A percentile compares a stretch with the other conserved stretches of the same genome.
Evolutionary conservation across 2,113 vertebrate genomes (phyloP).

Genomic region (Prionailurus viverrinus): DNA sequence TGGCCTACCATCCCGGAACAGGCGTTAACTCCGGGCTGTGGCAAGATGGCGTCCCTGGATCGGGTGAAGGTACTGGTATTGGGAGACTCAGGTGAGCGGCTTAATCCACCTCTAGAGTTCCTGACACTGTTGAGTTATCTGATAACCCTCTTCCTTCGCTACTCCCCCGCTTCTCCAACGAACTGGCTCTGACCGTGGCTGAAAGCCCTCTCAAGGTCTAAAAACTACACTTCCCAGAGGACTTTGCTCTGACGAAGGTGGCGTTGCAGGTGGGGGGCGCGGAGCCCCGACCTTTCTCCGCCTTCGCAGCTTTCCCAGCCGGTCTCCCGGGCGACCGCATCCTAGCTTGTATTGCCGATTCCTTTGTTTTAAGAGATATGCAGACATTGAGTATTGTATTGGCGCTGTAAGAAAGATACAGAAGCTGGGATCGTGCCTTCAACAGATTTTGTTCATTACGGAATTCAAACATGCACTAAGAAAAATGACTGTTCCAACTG

Average conservation of each 20-base stretch:
- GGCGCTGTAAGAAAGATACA: not conserved
- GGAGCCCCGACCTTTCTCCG: not conserved
- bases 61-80: slow-evolving; percentile 97
- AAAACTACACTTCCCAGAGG: slow-evolving; percentile 81
- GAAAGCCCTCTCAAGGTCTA: not conserved
- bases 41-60: slow-evolving; percentile 96
- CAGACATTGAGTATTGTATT: not conserved
- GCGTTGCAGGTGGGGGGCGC: not conserved
- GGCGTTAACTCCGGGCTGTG: not conserved
- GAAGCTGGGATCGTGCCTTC: not conserved
- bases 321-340: accelerated
- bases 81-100: slow-evolving; percentile 95
- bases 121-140: not conserved
- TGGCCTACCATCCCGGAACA: slow-evolving; percentile 62
- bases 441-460: slow-evolving; percentile 7
- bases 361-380: not conserved
- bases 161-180: not conserved
- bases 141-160: not conserved
- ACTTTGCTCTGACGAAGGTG: slow-evolving; percentile 67
- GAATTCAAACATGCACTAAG: not conserved
- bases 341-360: accelerated
- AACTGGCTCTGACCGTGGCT: not conserved
- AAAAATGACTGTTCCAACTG: not conserved
- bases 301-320: accelerated
- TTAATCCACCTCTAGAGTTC: not conserved